phyloP scores from a whole-genome alignment of 2,888 invertebrate genomes.

The Aleiodes alternator region DNA sequence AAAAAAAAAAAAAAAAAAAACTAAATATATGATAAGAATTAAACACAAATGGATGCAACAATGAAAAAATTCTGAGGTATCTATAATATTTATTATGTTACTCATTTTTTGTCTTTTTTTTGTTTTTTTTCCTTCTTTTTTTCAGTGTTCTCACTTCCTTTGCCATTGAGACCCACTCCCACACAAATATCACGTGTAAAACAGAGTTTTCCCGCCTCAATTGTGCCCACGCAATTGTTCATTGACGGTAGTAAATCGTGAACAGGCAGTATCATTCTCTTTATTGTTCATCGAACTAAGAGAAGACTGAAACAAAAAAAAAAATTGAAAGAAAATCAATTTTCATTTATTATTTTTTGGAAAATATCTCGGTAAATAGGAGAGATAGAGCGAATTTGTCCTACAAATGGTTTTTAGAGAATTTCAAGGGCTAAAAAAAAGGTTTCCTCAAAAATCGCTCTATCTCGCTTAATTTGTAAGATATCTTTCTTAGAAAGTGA shows the following conservation, averaged over 20 bases:
- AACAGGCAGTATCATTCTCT: background rate
- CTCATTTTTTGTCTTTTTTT: background rate
- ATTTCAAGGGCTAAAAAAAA: background rate
- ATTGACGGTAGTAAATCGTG: constrained; percentile 26
- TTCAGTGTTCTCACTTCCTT: background rate
- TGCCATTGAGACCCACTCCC: constrained; percentile 10
- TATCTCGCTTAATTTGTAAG: no score
- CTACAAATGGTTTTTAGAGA: no score
- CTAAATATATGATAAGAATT: no score
- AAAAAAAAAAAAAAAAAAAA: no score
- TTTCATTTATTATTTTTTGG: no score
- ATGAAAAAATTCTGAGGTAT: no score
- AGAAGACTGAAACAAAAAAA: background rate
- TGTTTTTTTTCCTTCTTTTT: background rate
- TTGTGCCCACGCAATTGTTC: constrained; percentile 14
- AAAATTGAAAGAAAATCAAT: no score
- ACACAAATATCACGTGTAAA: constrained; percentile 13
- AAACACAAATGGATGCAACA: no score
- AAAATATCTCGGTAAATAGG: no score
- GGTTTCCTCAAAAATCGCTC: no score
- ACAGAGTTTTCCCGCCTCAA: constrained; percentile 17
- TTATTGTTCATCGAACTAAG: background rate
- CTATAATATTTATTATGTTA: background rate
- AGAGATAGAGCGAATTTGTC: background rate
- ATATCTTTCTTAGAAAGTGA: no score